phyloP scores from a whole-genome alignment of 2,888 invertebrate genomes.

The Ecdyonurus torrentis region DNA sequence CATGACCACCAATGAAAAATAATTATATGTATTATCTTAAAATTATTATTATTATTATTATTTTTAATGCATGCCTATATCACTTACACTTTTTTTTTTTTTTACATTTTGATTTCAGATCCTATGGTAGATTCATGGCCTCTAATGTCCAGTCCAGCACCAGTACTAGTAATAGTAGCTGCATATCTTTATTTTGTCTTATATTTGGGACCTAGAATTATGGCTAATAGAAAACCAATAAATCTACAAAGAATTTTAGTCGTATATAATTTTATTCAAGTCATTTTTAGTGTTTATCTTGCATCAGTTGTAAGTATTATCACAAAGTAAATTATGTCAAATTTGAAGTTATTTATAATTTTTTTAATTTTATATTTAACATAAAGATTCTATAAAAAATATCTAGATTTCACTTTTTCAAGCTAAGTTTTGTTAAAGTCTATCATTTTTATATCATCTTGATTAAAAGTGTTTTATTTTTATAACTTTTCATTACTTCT shows the following conservation, averaged over 20 bases:
- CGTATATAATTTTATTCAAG: slow-evolving; percentile 76
- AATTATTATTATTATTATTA: no score
- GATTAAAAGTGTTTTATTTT: no score
- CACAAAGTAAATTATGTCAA: no score
- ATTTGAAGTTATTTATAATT: no score
- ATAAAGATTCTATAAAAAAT: no score
- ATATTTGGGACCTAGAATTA: slow-evolving; percentile 55
- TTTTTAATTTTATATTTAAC: no score
- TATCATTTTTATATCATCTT: neutral
- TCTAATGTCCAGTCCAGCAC: slow-evolving; percentile 57
- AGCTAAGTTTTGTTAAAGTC: neutral
- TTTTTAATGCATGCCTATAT: no score
- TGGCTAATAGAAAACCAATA: slow-evolving; percentile 56
- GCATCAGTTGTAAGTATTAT: slow-evolving; percentile 30
- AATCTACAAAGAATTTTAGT: slow-evolving; percentile 55
- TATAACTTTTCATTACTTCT: no score
- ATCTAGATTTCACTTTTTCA: no score
- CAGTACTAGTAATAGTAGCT: slow-evolving; percentile 44
- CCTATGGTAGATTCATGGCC: slow-evolving; percentile 60
- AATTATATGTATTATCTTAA: no score
- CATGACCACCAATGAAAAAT: no score
- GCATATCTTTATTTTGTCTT: slow-evolving; percentile 55
- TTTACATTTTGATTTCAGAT: slow-evolving; percentile 33
- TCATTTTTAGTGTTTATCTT: slow-evolving; percentile 61
- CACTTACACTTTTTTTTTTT: neutral